Conservation (phyloP, 2,113 vertebrate species). For the Cairina moschata region DNA sequence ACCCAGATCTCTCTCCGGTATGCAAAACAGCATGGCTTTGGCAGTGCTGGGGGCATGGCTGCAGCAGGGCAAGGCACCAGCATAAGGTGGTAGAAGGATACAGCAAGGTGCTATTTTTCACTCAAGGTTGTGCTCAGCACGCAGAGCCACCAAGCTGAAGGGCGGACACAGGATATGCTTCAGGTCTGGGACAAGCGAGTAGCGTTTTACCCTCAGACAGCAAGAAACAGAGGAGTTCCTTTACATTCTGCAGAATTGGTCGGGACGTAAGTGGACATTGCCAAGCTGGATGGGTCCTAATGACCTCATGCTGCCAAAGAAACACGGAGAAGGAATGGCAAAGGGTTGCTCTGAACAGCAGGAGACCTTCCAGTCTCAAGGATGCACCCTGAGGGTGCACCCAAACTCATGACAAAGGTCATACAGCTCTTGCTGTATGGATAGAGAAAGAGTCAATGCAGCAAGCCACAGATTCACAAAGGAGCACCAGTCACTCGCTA, state of each 20-base stretch:
- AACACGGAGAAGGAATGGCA: neutral
- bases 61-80: neutral
- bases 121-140: neutral
- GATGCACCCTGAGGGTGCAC: neutral
- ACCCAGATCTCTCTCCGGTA: neutral
- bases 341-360: neutral
- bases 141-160: neutral
- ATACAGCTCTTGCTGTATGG: neutral
- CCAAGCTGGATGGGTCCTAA: neutral
- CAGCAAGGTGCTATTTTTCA: neutral
- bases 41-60: neutral
- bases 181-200: neutral
- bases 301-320: neutral
- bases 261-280: neutral
- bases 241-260: neutral
- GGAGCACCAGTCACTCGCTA: accelerated
- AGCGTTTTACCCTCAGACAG: neutral
- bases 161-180: neutral
- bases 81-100: neutral
- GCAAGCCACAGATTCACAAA: neutral
- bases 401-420: neutral
- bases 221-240: neutral
- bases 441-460: neutral
- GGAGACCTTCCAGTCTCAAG: too few relatives aligned
- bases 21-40: neutral